Base-by-base conservation (phyloP, 2,113 vertebrate genomes). In the Piprites chloris region DNA sequence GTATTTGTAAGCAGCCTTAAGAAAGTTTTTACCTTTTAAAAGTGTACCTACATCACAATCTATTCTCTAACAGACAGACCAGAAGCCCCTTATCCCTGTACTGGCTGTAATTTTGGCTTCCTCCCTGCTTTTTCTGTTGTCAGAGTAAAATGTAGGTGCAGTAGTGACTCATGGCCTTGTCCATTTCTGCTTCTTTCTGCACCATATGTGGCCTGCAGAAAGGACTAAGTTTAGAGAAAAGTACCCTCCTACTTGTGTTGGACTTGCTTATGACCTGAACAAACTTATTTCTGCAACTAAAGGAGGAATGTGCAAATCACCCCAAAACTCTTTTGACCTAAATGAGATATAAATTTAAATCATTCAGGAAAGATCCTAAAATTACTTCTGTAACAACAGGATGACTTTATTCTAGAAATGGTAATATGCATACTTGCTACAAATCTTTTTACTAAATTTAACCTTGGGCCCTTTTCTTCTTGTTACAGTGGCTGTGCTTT, bases 401-500 rank as follows among this genome's bases (percentile, higher is more conserved):
- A n/a, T 79, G 21, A 24, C 61, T 19, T 19, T 10, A 9, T 32
- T 24, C 49, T 66, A 39, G 66, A 80, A 85, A 50, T 7, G 28
- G 20, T 11, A 81, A 44, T 17, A 2, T 23, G 8, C 12, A 30
- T 61, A 41, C 13, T 69, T 61, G 12, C n/a, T 71, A 35, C 27
- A 23, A 7, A 7, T 55, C 20, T 84, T 71, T 69, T 53, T 55
- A 26, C 53, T 89, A 13, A 94, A 39, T n/a, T 66, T 72, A 85
- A 80, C 55, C 19, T 71, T 52, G 22, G 18, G 37, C 44, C 24
- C 6, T 93, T 87, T 75, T 84, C 24, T 18, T 46, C 56, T 81
- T 78, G 1, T 61, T 68, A 24, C 20, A 98, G 98, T 98, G 98
- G 98, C 93, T 98, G 84, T 96, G 96, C 19, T 97, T 98, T 62